phyloP scores from a whole-genome alignment of 2,797 vertebrate species.

The Pipistrellus kuhlii region DNA sequence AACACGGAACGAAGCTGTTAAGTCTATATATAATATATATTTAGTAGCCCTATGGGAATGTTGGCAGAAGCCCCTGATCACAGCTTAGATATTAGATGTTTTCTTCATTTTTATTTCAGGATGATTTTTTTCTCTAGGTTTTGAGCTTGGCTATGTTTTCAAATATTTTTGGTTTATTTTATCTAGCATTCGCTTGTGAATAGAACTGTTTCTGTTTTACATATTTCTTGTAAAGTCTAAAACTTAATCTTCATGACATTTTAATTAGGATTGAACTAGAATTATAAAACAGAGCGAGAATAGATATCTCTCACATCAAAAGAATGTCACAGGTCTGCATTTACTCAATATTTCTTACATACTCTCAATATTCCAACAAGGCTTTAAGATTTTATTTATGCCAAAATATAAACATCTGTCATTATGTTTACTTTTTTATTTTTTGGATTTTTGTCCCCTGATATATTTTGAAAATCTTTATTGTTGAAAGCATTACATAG shows the following conservation, averaged over 20 bases:
- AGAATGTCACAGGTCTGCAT: neutral
- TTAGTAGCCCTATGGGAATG: neutral
- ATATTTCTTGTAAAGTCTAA: constrained; percentile 63
- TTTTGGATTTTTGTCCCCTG: no score
- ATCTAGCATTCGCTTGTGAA: neutral
- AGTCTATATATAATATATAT: neutral
- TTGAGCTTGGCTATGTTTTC: constrained; percentile 33
- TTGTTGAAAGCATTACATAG: no score
- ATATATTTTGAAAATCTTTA: no score
- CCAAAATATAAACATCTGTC: neutral
- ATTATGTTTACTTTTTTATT: neutral
- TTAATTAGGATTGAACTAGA: constrained; percentile 62
- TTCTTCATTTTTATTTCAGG: constrained; percentile 34
- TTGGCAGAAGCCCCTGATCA: neutral
- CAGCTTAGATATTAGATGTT: neutral
- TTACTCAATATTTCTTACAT: constrained; percentile 19
- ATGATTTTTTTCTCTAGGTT: constrained; percentile 44
- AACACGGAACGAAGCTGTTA: constrained; percentile 26
- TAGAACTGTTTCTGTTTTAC: neutral
- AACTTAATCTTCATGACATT: constrained; percentile 60
- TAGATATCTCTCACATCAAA: constrained; percentile 24
- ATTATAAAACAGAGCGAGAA: constrained; percentile 3
- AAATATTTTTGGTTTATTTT: constrained; percentile 62
- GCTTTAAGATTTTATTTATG: constrained; percentile 32
- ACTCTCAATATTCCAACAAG: constrained; percentile 24